Base-by-base conservation (phyloP, 2,888 invertebrate species). In the Drosophila merina region DNA sequence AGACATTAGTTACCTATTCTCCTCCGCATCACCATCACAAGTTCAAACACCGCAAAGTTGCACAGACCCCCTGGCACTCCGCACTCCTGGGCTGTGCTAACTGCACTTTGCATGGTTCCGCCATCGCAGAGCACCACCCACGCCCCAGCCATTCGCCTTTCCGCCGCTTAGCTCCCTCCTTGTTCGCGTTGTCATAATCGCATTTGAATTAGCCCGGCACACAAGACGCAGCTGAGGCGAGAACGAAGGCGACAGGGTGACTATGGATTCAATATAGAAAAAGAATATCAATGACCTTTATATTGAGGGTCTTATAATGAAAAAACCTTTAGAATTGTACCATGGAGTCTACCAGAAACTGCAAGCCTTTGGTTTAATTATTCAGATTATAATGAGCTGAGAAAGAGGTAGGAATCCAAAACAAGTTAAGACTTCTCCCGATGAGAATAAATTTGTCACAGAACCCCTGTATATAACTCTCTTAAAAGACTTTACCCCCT, bases 41-140 rank as follows among this genome's bases (percentile, higher is more conserved):
- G 82, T 81, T 85, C 85, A 87, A 85, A 76, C 76, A 87, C 82
- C 87, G 79, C 85, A 85, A 81, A 78, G 76, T 76, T 83, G 82
- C 69, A 58, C 81, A 51, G 52, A 36, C 49, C 50, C 28, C 28
- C 30, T 50, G 14, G 14, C 58, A 42, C 36, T n/a, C 6, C 47
- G 2, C 38, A 31, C 9, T 33, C 48, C 3, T 49, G 0, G 28
- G 47, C 45, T 20, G 45, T 44, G 28, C 31, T 49, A 42, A 31
- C 64, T 54, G 42, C 60, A 48, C 64, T 52, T 52, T 49, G 38
- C 58, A 45, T 26, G 12, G 30, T 12, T 52, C 68, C 51, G 20
- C 7, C 50, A n/a, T 33, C 31, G 20, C 2, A 0, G 2, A 20
- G 20, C 7, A 33, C 50, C 47, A 26, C 9, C 26, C 26, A 26